Percentiles rank a stretch among this genome's conserved stretches.
phyloP scores from a whole-genome alignment of 2,797 vertebrate genomes.

The Myotis myotis region DNA sequence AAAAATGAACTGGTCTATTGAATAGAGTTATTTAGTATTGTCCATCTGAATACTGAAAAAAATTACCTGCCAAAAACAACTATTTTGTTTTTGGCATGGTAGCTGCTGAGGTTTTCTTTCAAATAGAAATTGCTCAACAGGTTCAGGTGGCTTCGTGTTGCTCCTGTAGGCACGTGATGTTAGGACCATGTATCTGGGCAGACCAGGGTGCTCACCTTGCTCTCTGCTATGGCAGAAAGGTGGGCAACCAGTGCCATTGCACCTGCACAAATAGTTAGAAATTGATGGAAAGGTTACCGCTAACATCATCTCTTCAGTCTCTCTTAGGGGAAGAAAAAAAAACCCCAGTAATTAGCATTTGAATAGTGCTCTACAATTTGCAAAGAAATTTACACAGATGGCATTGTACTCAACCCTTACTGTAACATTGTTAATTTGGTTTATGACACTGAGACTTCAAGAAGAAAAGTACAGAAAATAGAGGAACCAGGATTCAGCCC shows the following conservation, averaged over 20 bases:
- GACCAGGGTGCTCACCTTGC: background rate
- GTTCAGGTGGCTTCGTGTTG: background rate
- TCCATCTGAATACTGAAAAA: constrained; percentile 61
- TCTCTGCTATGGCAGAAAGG: background rate
- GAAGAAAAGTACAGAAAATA: background rate
- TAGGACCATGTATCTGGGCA: background rate
- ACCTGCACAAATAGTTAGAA: background rate
- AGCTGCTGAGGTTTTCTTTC: constrained; percentile 59
- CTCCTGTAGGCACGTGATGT: background rate
- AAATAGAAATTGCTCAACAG: constrained; percentile 50
- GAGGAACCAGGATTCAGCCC: background rate
- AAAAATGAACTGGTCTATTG: constrained; percentile 62
- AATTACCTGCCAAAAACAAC: constrained; percentile 60
- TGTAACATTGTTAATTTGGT: background rate
- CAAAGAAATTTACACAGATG: background rate
- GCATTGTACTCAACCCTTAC: background rate
- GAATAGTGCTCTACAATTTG: background rate
- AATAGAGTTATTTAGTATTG: constrained; percentile 74
- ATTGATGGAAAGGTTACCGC: background rate
- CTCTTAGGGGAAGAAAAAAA: background rate
- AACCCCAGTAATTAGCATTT: background rate
- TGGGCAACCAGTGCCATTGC: background rate
- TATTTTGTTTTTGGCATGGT: constrained; percentile 55
- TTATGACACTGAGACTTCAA: background rate
- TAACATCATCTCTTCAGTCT: background rate